Percentiles rank a stretch among this genome's conserved stretches.
These are phyloP conservation scores for Gadopsis marmoratus DNA, from an alignment of 2,797 vertebrate genomes.

Conservation along the genomic window DNA sequence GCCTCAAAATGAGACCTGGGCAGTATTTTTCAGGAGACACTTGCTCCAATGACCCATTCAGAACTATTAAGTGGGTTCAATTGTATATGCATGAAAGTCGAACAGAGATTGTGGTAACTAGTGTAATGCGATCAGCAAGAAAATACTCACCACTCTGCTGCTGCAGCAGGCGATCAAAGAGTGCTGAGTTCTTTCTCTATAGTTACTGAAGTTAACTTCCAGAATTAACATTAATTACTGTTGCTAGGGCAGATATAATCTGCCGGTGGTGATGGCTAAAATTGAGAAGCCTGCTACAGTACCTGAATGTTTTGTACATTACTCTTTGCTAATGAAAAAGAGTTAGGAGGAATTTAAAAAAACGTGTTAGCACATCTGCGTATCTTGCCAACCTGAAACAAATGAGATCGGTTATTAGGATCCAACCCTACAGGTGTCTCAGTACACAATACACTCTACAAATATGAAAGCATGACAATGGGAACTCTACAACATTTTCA, in stretches of 20 bases:
- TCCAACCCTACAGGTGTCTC: background rate
- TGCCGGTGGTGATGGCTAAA: background rate
- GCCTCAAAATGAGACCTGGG: too few relatives aligned
- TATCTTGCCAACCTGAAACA: background rate
- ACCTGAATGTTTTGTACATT: background rate
- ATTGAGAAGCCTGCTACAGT: background rate
- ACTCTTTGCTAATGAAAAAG: background rate
- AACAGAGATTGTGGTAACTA: background rate
- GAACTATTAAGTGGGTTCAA: background rate
- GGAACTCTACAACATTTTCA: background rate
- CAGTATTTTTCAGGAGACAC: background rate
- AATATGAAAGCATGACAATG: background rate
- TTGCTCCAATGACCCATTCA: background rate
- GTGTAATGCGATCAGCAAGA: too few relatives aligned
- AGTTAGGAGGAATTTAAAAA: background rate
- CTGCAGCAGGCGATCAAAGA: too few relatives aligned
- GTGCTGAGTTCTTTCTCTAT: background rate
- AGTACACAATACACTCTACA: background rate
- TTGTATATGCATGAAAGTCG: background rate
- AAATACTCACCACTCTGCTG: too few relatives aligned
- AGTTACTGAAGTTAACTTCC: background rate
- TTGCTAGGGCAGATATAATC: background rate
- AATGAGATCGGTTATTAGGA: background rate
- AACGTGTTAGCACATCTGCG: background rate
- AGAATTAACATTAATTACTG: background rate